These are phyloP conservation scores for Verasper variegatus DNA, from an alignment of 2,113 vertebrate genomes.

Conservation along the genomic window DNA sequence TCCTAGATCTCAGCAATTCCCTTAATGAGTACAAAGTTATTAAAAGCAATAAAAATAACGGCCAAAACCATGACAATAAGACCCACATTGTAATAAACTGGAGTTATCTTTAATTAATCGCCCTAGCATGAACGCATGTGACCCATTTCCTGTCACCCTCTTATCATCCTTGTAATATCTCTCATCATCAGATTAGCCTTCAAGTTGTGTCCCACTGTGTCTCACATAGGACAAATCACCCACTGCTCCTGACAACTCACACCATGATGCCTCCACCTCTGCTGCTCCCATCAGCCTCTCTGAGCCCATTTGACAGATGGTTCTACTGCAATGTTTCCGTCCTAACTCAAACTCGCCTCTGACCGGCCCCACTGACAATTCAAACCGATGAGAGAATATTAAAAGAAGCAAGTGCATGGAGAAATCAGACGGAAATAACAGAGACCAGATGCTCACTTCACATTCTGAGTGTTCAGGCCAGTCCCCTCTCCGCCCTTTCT, in stretches of 20 bases:
- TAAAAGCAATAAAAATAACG: neutral
- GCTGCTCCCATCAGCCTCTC: constrained; percentile 14
- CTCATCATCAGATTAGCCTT: constrained; percentile 41
- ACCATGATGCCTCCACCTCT: constrained; percentile 25
- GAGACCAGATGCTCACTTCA: constrained; percentile 58
- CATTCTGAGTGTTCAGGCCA: constrained; percentile 22
- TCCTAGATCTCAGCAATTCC: neutral
- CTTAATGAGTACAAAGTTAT: neutral
- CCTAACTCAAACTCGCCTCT: constrained; percentile 50
- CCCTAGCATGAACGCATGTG: neutral
- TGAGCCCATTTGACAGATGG: constrained; percentile 68
- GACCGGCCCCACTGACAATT: constrained; percentile 63
- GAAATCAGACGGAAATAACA: constrained; percentile 61
- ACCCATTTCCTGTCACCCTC: neutral
- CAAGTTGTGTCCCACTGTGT: constrained; percentile 5
- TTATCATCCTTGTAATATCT: constrained; percentile 1
- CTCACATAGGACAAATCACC: constrained; percentile 11
- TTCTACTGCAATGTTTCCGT: constrained; percentile 60
- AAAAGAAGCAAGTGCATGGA: constrained; percentile 50
- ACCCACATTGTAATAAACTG: neutral
- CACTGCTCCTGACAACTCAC: constrained; percentile 27
- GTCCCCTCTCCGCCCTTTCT: constrained; percentile 1
- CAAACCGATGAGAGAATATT: constrained; percentile 67
- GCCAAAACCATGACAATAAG: neutral
- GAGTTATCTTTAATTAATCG: neutral